phyloP scores from a whole-genome alignment of 2,113 vertebrate genomes.

The Arothron firmamentum region DNA sequence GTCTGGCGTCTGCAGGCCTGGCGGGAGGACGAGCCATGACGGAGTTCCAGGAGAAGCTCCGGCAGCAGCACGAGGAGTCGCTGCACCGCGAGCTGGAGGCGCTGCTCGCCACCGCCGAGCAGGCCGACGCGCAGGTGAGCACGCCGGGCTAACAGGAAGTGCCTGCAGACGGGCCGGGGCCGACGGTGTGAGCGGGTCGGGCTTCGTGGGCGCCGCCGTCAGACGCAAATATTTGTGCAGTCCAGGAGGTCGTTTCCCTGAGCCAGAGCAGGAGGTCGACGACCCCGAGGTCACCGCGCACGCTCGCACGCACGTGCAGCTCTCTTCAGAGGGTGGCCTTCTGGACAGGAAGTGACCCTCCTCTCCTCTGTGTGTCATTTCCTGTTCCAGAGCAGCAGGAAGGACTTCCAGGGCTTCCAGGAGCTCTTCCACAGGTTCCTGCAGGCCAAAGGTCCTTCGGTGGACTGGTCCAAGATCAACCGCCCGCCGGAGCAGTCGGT shows the following conservation, averaged over 20 bases:
- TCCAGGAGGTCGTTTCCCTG: neutral
- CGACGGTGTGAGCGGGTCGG: no score
- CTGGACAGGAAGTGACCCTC: neutral
- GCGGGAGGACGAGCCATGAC: constrained; percentile 53
- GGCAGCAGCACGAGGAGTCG: constrained; percentile 63
- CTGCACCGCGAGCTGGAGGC: constrained; percentile 65
- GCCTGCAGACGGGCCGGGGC: no score
- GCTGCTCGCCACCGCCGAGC: constrained; percentile 33
- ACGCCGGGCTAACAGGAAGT: no score
- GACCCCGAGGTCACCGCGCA: constrained; percentile 20
- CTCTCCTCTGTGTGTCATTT: neutral
- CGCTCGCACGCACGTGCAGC: neutral
- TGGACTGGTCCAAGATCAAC: constrained; percentile 95
- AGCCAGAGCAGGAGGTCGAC: constrained; percentile 14
- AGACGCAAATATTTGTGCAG: constrained; percentile 32
- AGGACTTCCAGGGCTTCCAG: constrained; percentile 93
- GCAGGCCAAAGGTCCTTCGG: constrained; percentile 91
- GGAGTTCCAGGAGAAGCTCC: constrained; percentile 70
- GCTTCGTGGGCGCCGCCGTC: no score
- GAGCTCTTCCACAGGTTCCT: constrained; percentile 96
- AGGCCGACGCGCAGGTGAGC: constrained; percentile 58
- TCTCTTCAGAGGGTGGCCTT: no score
- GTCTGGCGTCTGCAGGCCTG: constrained; percentile 39
- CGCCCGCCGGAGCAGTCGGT: constrained; percentile 95
- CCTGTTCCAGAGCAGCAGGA: constrained; percentile 83